phyloP scores from a whole-genome alignment of 2,888 invertebrate genomes.

The Eupithecia tripunctaria region DNA sequence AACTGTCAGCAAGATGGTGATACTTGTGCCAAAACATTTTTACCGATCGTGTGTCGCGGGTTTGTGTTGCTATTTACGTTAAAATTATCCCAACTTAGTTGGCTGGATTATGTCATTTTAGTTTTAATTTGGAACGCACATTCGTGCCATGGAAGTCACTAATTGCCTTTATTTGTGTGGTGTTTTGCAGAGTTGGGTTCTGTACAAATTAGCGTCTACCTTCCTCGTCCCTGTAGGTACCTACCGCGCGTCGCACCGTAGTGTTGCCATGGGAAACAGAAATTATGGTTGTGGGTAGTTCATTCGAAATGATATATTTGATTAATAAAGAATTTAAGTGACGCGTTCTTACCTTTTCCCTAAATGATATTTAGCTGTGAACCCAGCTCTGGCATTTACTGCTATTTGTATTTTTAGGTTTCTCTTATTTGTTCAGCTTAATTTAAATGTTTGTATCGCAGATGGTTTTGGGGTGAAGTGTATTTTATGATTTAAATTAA shows the following conservation, averaged over 20 bases:
- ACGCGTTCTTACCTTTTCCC: conserved; percentile 61
- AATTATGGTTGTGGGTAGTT: conserved; percentile 83
- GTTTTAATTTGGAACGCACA: conserved; percentile 59
- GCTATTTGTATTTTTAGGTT: conserved; percentile 54
- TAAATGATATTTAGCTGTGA: conserved; percentile 47
- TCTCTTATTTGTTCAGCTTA: conserved; percentile 81
- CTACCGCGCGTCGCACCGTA: conserved; percentile 64
- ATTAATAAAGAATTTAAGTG: conserved; percentile 64
- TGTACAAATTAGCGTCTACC: conserved; percentile 58
- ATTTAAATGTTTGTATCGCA: conserved; percentile 67
- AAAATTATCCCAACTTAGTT: conserved; percentile 80
- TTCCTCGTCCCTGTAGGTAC: conserved; percentile 51
- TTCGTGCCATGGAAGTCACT: conserved; percentile 58
- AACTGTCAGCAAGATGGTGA: conserved; percentile 67
- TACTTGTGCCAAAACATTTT: conserved; percentile 66
- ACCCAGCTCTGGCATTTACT: conserved; percentile 55
- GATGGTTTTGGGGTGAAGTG: conserved; percentile 60
- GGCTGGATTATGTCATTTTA: conserved; percentile 71
- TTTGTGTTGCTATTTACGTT: conserved; percentile 65
- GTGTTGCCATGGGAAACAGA: conserved; percentile 74
- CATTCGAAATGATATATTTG: conserved; percentile 80
- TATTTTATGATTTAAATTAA: conserved; percentile 77
- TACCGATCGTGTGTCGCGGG: conserved; percentile 65
- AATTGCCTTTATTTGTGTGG: conserved; percentile 55
- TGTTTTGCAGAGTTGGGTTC: conserved; percentile 58